A percentile compares a stretch with the other conserved stretches of the same genome.
These are phyloP conservation scores for Hippocampus comes DNA, from an alignment of 2,113 vertebrate species.

Conservation along the genomic window DNA sequence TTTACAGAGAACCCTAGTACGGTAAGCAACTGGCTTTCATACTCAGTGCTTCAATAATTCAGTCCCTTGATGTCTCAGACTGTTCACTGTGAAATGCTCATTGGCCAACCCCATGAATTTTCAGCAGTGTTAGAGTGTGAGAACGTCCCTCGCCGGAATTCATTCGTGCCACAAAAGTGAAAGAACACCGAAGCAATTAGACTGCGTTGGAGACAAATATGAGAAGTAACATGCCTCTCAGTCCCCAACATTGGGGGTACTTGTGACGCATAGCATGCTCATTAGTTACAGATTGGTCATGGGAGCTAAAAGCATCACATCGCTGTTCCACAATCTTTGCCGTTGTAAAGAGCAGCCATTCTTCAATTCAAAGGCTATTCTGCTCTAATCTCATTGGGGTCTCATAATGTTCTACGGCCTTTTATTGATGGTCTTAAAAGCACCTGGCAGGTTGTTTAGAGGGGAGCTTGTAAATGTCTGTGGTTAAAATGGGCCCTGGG, in stretches of 20 bases:
- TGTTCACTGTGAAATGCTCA: neutral
- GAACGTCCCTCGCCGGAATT: slow-evolving; percentile 14
- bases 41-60: neutral
- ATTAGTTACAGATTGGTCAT: slow-evolving; percentile 75
- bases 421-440: slow-evolving; percentile 71
- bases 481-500: slow-evolving; percentile 71
- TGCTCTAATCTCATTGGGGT: slow-evolving; percentile 81
- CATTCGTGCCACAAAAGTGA: slow-evolving; percentile 18
- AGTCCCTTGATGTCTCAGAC: neutral
- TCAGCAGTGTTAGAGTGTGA: slow-evolving; percentile 28
- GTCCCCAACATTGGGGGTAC: slow-evolving; percentile 41
- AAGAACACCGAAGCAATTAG: slow-evolving; percentile 40
- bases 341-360: slow-evolving; percentile 50
- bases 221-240: slow-evolving; percentile 42
- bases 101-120: slow-evolving; percentile 21
- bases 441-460: slow-evolving; percentile 86
- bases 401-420: slow-evolving; percentile 69
- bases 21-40: neutral
- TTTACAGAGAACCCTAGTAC: neutral
- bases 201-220: slow-evolving; percentile 58
- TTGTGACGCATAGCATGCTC: slow-evolving; percentile 59
- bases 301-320: slow-evolving; percentile 68
- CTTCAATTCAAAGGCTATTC: slow-evolving; percentile 58
- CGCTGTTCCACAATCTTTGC: slow-evolving; percentile 58
- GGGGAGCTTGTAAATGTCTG: slow-evolving; percentile 79